Evolutionary conservation across 2,113 vertebrate species (phyloP).

Genomic region (Forbesichthys papilliferus): DNA sequence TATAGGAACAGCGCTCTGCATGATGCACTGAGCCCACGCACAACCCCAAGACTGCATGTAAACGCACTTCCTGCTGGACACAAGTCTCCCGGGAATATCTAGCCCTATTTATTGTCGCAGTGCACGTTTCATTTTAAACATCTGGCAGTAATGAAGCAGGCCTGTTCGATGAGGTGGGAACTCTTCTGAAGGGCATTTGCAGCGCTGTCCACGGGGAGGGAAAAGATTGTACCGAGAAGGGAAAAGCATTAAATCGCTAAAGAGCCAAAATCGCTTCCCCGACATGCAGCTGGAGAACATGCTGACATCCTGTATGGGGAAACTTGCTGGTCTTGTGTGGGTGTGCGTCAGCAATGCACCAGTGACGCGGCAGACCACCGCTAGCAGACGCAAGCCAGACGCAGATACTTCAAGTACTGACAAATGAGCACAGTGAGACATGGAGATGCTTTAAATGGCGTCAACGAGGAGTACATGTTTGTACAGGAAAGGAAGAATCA

Average conservation of each 20-base stretch:
- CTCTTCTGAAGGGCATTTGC: conserved; percentile 46
- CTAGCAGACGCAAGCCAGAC: conserved; percentile 33
- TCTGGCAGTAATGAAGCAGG: conserved; percentile 67
- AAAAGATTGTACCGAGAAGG: conserved; percentile 29
- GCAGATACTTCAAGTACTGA: conserved; percentile 32
- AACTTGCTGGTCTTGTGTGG: conserved; percentile 62
- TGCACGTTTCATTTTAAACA: conserved; percentile 70
- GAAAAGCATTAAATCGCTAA: conserved; percentile 50
- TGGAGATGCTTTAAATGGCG: conserved; percentile 13
- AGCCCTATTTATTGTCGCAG: conserved; percentile 40
- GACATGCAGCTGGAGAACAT: conserved; percentile 66
- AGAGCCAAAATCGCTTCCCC: conserved; percentile 46
- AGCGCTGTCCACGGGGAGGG: conserved; percentile 35
- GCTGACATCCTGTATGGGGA: conserved; percentile 65
- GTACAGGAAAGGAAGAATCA: neutral
- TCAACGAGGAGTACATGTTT: conserved; percentile 4
- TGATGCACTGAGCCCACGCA: conserved; percentile 54
- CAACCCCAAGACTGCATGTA: conserved; percentile 33
- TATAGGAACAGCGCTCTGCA: conserved; percentile 39
- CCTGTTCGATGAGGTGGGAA: conserved; percentile 56
- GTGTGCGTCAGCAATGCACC: conserved; percentile 61
- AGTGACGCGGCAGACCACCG: conserved; percentile 53
- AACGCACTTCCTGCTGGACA: conserved; percentile 41
- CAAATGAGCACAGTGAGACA: conserved; percentile 15
- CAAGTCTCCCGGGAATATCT: conserved; percentile 66